These are phyloP conservation scores for Psettodes erumei DNA, from an alignment of 2,113 vertebrate genomes.

Conservation along the genomic window DNA sequence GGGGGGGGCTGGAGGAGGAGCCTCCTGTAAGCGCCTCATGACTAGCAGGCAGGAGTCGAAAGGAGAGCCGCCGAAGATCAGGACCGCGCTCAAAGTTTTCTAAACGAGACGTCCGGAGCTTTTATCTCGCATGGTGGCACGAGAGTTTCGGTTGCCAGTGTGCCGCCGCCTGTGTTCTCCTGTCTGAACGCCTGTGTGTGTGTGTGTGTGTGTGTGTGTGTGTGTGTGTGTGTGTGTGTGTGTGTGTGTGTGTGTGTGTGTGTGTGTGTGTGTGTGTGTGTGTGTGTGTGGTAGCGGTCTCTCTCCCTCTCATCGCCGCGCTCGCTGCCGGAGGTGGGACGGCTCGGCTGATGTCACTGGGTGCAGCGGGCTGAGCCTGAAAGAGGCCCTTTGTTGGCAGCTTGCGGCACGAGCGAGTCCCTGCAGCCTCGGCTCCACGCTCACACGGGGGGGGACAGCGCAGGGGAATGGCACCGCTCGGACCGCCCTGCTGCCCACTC, in stretches of 20 bases:
- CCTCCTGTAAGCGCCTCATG: conserved; percentile 60
- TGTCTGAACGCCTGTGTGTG: conserved; percentile 14
- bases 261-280: conserved; percentile 42
- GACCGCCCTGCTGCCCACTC: conserved; percentile 63
- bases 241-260: conserved; percentile 66
- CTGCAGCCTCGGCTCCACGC: conserved; percentile 75
- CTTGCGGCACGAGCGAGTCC: conserved; percentile 81
- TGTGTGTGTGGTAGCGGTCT: conserved; percentile 64
- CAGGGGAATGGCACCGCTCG: conserved; percentile 73
- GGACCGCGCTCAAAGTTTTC: conserved; percentile 5
- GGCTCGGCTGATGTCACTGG: conserved; percentile 90
- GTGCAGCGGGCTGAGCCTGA: conserved; percentile 86
- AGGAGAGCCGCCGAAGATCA: conserved; percentile 36
- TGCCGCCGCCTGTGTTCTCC: conserved; percentile 58
- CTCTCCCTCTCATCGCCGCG: conserved; percentile 73
- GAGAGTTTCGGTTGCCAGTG: conserved; percentile 30
- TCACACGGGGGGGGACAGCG: conserved; percentile 62
- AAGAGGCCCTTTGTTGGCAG: conserved; percentile 97
- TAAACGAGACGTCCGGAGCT: conserved; percentile 12
- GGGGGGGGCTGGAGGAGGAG: conserved; percentile 54
- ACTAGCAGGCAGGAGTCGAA: conserved; percentile 55
- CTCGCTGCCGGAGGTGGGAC: conserved; percentile 86
- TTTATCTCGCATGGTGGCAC: conserved; percentile 22
- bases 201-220: conserved; percentile 58
- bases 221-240: conserved; percentile 31